Conservation (phyloP, 2,113 vertebrate genomes). For the Indri indri region DNA sequence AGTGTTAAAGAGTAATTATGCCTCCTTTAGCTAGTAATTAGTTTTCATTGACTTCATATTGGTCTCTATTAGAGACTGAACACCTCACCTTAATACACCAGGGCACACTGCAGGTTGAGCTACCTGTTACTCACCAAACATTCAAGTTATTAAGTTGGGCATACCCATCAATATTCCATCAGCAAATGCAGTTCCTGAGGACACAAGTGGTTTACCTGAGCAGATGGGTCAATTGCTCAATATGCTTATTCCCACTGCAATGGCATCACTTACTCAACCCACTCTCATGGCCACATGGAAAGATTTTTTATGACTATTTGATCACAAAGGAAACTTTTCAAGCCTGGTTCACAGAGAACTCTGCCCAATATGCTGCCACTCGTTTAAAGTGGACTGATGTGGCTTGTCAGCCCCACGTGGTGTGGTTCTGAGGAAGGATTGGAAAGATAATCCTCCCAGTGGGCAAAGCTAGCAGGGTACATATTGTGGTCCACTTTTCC, state of each 20-base stretch:
- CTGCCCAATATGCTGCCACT: background rate
- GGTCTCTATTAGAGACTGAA: background rate
- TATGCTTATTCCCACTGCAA: background rate
- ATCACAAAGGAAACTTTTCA: background rate
- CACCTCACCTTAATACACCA: background rate
- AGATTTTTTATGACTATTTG: background rate
- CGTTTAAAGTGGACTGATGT: background rate
- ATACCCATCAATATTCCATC: background rate
- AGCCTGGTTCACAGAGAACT: background rate
- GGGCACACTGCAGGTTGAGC: background rate
- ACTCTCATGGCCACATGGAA: background rate
- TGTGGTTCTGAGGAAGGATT: background rate
- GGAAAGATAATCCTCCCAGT: background rate
- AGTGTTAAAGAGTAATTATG: background rate
- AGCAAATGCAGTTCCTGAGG: background rate
- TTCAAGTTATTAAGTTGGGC: background rate
- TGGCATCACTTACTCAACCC: background rate
- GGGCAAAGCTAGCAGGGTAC: background rate
- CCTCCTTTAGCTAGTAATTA: background rate
- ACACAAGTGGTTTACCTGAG: background rate
- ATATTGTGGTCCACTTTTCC: background rate
- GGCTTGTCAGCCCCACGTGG: background rate
- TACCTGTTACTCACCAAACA: background rate
- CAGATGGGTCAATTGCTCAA: accelerated
- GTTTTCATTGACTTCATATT: background rate